Percentiles rank a stretch among this genome's conserved stretches.
Evolutionary conservation across 2,113 vertebrate genomes (phyloP).

Genomic region (Ploceus nigricollis): DNA sequence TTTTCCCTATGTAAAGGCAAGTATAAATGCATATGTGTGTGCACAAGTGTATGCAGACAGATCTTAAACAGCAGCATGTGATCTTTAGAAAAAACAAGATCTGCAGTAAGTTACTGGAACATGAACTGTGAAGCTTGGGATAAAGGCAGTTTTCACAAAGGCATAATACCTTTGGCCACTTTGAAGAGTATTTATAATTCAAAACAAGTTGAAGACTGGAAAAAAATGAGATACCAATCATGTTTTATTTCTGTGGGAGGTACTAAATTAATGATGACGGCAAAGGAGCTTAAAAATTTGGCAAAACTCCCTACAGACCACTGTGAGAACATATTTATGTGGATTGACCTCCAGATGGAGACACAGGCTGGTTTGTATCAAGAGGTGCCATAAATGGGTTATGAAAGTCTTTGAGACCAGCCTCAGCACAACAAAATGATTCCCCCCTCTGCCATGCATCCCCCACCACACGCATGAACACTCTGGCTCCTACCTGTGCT

Average conservation of each 20-base stretch:
- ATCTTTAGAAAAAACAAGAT: not conserved
- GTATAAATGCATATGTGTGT: not conserved
- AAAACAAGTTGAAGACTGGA: not conserved
- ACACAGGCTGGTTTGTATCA: not conserved
- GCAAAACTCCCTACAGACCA: not conserved
- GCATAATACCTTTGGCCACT: not conserved
- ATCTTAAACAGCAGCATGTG: not conserved
- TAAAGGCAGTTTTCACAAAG: not conserved
- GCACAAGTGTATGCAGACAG: not conserved
- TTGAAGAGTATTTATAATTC: not conserved
- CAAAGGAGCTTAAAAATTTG: not conserved
- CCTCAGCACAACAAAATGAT: not conserved
- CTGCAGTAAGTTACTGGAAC: not conserved
- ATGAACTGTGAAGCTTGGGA: not conserved
- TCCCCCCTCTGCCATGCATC: not conserved
- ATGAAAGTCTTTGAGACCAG: not conserved
- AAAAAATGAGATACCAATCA: not conserved
- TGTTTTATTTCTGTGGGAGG: not conserved
- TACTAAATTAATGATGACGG: not conserved
- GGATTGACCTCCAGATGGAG: slow-evolving; percentile 26
- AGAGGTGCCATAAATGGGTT: not conserved
- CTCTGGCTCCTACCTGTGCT: not conserved
- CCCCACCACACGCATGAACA: accelerated
- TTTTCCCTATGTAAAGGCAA: not conserved
- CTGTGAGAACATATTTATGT: not conserved